Base-by-base conservation (phyloP, 2,113 vertebrate genomes). In the Daphoenositta chrysoptera region DNA sequence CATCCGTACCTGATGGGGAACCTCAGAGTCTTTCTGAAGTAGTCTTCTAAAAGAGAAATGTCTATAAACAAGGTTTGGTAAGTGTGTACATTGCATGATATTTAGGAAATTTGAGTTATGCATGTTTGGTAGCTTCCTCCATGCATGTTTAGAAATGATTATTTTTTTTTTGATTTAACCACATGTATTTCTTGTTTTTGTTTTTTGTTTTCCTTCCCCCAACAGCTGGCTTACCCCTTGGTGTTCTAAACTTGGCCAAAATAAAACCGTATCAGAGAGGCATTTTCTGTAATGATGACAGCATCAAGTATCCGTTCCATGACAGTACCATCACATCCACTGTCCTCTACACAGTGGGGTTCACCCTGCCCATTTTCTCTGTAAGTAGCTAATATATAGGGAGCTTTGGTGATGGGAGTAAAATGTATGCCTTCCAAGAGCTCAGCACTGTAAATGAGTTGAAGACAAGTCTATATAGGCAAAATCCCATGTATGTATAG, bases 281-380 rank as follows among this genome's bases (percentile, higher is more conserved):
- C 98, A 99, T 99, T 99, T 99, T 99, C 99, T 99, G 99, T 99
- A 98, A 97, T 96, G 99, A 99, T 97, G 99, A 98, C 97, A 99
- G 98, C 99, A 99, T 99, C 99, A 98, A 97, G 97, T 99, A 99
- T 97, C 99, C 99, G 78, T 99, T 99, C 99, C 99, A 99, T 98
- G 88, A 95, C 97, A 98, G 99, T 98, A 99, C 99, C 91, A 28
- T 99, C 98, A 98, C 98, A 97, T 97, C 98, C 98, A 98, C 98
- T 89, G 98, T 99, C 97, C 99, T 99, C 96, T 98, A 98, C 98
- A 97, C 98, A 93, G 98, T 99, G 98, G 99, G 99, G 98, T 98
- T 99, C 98, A 96, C 97, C 93, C 97, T 99, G 97, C 99, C 99
- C 97, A 98, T 99, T 98, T 98, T 97, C 96, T 99, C 98, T 98